Conservation (phyloP, 2,888 invertebrate genomes). For the Drosophila rellima region DNA sequence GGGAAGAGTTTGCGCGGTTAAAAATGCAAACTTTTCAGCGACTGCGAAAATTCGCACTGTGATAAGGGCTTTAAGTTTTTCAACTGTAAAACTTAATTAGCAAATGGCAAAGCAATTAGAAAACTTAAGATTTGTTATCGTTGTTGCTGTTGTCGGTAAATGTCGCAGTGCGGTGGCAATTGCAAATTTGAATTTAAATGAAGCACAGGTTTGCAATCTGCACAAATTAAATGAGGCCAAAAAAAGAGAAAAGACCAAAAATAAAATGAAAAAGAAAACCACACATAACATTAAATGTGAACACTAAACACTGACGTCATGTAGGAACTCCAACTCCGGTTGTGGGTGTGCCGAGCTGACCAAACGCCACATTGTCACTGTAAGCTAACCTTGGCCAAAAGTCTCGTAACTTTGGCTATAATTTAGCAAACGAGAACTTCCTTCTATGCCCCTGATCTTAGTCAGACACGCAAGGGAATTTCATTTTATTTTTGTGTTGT, state of each 20-base stretch:
- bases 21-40: constrained; percentile 63
- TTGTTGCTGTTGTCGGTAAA: constrained; percentile 24
- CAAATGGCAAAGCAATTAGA: constrained; percentile 67
- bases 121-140: constrained; percentile 35
- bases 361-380: constrained; percentile 46
- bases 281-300: constrained; percentile 10
- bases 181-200: constrained; percentile 31
- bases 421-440: constrained; percentile 34
- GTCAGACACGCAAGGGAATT: constrained; percentile 67
- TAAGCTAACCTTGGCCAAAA: constrained; percentile 50
- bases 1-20: background rate
- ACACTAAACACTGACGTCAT: constrained; percentile 44
- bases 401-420: constrained; percentile 38
- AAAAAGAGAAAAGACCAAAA: constrained; percentile 1
- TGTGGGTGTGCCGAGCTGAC: constrained; percentile 40
- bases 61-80: constrained; percentile 55
- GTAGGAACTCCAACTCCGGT: constrained; percentile 23
- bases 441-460: constrained; percentile 33
- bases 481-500: constrained; percentile 33
- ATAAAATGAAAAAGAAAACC: constrained; percentile 2
- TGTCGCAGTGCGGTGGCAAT: constrained; percentile 49
- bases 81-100: constrained; percentile 72
- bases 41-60: constrained; percentile 53
- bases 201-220: background rate
- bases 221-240: constrained; percentile 1